Conservation (phyloP, 2,888 invertebrate species). For the Monopis laevigella region DNA sequence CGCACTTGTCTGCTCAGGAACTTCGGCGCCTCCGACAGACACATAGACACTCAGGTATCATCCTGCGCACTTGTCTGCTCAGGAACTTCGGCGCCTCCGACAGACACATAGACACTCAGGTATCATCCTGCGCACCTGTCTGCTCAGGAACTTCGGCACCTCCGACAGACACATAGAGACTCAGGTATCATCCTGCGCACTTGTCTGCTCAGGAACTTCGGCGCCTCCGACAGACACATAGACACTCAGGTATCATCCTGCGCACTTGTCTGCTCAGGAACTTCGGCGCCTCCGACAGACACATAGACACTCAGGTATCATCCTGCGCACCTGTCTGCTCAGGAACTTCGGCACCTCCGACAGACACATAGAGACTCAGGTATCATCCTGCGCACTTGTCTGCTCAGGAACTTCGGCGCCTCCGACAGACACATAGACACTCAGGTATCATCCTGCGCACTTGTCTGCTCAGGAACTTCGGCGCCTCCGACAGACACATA, state of each 20-base stretch:
- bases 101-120: too few species aligned
- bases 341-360: conserved; percentile 83
- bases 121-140: conserved; percentile 90
- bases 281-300: conserved; percentile 56
- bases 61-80: not conserved
- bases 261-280: not conserved
- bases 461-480: not conserved
- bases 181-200: not conserved
- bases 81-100: conserved; percentile 45
- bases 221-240: too few species aligned
- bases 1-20: too few species aligned
- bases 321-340: conserved; percentile 90
- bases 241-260: not conserved
- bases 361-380: conserved; percentile 8
- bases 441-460: not conserved
- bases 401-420: too few species aligned
- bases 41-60: not conserved
- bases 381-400: not conserved
- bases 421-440: not conserved
- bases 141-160: conserved; percentile 91
- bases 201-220: too few species aligned
- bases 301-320: too few species aligned
- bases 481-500: too few species aligned
- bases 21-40: too few species aligned
- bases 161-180: conserved; percentile 8